A percentile compares a stretch with the other conserved stretches of the same genome.
Conservation (phyloP, 2,888 invertebrate genomes). For the Pomacea canaliculata region DNA sequence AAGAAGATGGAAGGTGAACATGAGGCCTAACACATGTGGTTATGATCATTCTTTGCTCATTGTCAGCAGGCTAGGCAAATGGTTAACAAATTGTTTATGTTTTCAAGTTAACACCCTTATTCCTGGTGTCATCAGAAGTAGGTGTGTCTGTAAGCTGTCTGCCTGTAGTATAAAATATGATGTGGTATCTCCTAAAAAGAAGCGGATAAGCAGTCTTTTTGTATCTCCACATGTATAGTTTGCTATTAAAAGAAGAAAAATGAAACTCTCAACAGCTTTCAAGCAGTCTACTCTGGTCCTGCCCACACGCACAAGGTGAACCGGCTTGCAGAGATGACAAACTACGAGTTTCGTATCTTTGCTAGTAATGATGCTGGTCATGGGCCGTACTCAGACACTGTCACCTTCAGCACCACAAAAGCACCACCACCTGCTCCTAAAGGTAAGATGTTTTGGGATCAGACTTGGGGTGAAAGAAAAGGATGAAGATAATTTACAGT, state of each 20-base stretch:
- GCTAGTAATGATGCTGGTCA: constrained; percentile 88
- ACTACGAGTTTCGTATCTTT: constrained; percentile 87
- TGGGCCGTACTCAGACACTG: constrained; percentile 82
- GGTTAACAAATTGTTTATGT: too few species aligned
- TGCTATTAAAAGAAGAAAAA: too few species aligned
- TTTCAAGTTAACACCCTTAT: too few species aligned
- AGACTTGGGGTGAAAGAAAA: not conserved
- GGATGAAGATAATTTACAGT: not conserved
- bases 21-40: too few species aligned
- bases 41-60: too few species aligned
- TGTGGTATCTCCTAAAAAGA: too few species aligned
- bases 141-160: too few species aligned
- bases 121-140: too few species aligned
- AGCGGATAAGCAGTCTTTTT: too few species aligned
- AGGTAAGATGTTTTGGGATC: constrained; percentile 63
- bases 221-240: too few species aligned
- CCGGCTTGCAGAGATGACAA: constrained; percentile 84
- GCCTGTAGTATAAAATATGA: too few species aligned
- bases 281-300: constrained; percentile 80
- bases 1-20: constrained; percentile 70
- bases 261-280: constrained; percentile 59
- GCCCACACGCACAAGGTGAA: constrained; percentile 85
- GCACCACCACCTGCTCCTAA: constrained; percentile 87
- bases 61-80: too few species aligned
- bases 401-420: constrained; percentile 80